Evolutionary conservation across 1,140 invertebrate genomes (phyloP), one percentile per base, ranked within the genome.

Genomic region (Apis florea): DNA sequence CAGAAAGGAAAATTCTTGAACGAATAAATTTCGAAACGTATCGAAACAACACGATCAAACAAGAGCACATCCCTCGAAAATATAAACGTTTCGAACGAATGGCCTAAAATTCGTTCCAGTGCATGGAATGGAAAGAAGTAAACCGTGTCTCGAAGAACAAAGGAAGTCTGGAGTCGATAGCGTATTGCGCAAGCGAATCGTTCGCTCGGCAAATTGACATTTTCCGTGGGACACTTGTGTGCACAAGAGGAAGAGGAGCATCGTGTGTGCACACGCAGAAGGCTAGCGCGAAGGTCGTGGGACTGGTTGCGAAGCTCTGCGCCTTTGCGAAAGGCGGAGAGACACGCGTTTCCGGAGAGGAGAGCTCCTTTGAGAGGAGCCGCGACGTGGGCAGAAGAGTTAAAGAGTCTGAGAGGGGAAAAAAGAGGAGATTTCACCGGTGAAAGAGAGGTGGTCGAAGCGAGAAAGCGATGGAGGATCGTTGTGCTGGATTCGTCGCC

Each of bases 291-390:
- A 84, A 85, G 83, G 79, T 85, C 85, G 79, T 71, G 74, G 53
- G 79, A 82, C 49, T 40, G 63, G n/a, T n/a, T 72, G 56, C n/a
- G 68, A 67, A n/a, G 13, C 24, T 19, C 21, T 2, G 49, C 15
- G 49, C 75, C 82, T 53, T 84, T 59, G 59, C 59, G 74, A 84
- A 86, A 82, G 64, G 73, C 58, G 24, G 75, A 80, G 54, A 72
- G 84, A 67, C 53, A 51, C n/a, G 67, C 69, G 58, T 84, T 81
- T 88, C 63, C 80, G 84, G 67, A 86, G 86, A 84, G 76, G 47
- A 59, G 54, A 82, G 31, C 53, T 40, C 53, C 73, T 82, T 83
- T 77, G 61, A 79, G 79, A 81, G 58, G 58, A 24, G 54, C 26
- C 61, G 58, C 74, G 83, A 72, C 49, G 64, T 64, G 58, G 68